Percentiles rank a stretch among this genome's conserved stretches.
phyloP scores from a whole-genome alignment of 2,113 vertebrate species.

The Pyxicephalus adspersus region DNA sequence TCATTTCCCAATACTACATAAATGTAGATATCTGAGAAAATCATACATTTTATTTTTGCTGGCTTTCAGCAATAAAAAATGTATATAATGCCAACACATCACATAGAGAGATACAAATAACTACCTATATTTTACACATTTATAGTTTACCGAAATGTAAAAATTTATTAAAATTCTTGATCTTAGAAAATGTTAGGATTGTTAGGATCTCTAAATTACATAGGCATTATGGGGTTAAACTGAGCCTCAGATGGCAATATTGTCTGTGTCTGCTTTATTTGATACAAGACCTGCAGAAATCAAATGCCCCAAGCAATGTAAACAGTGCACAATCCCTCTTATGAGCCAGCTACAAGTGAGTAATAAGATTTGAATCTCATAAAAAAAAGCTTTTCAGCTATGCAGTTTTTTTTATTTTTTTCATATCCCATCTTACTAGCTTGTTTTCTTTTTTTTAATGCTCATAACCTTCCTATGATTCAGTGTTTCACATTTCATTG shows the following conservation, averaged over 20 bases:
- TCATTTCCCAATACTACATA: too few species aligned
- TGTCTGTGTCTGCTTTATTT: conserved; percentile 46
- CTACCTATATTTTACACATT: too few species aligned
- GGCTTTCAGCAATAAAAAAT: too few species aligned
- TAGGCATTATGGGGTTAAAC: conserved; percentile 31
- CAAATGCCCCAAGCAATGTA: conserved; percentile 54
- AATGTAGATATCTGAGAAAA: too few species aligned
- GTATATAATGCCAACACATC: too few species aligned
- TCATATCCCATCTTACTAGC: conserved; percentile 17
- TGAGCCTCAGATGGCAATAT: conserved; percentile 53
- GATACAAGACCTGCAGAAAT: conserved; percentile 52
- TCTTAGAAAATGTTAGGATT: not conserved
- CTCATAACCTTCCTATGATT: conserved; percentile 24
- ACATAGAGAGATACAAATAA: too few species aligned
- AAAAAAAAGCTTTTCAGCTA: conserved; percentile 37
- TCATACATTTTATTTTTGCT: too few species aligned
- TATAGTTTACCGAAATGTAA: too few species aligned
- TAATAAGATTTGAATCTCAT: conserved; percentile 54
- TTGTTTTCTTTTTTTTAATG: conserved; percentile 28
- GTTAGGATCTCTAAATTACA: not conserved
- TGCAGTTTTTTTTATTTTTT: conserved; percentile 35
- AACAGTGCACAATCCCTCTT: conserved; percentile 47
- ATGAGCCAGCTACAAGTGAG: conserved; percentile 49
- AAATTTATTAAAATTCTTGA: too few species aligned
- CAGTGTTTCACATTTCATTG: conserved; percentile 27